Evolutionary conservation across 2,113 vertebrate species (phyloP), one percentile per base, ranked within the genome.

Genomic region (Muntiacus muntjak): DNA sequence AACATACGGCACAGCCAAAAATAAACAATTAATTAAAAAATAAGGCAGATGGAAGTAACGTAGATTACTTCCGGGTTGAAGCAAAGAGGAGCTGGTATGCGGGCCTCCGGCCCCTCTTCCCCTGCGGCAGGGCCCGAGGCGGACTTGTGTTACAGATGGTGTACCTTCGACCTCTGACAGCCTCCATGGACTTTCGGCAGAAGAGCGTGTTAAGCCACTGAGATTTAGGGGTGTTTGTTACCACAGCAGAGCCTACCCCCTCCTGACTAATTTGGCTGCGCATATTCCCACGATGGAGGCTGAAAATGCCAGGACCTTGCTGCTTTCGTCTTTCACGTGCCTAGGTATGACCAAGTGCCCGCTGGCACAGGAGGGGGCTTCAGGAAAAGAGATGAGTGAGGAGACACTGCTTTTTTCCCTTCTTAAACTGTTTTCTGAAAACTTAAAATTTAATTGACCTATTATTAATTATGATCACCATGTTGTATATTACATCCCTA

Each of bases 391-490:
- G 50, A 43, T 17, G 30, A 26, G 11, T 36, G 47, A 67, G 23
- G 23, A 76, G 30, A 86, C 14, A 36, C 17, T 60, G 21, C 13
- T 13, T 43, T 86, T n/a, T 23, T 57, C 33, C 5, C 82, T 57
- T 83, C 52, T 40, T 84, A 57, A 54, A 52, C 1, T 2, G 26
- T 28, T 28, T 57, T 28, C 2, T 0, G 0, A 7, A 26, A 4
- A 54, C 40, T 84, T 57, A 57, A 84, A 15, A 26, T 57, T 5
- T 17, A 84, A 57, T 28, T 84, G n/a, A 40, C 54, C 13, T 83
- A 36, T 43, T 40, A 28, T 40, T 84, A 84, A 28, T 36, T 84
- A 17, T 84, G n/a, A n/a, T 40, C 54, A 17, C n/a, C 23, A 28
- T 57, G 82, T 84, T 57, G 21, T 57, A 11, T 25, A 28, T 84